These are phyloP conservation scores for Mesorhabditis spiculigera DNA, from an alignment of 2,888 invertebrate species.

Conservation along the genomic window DNA sequence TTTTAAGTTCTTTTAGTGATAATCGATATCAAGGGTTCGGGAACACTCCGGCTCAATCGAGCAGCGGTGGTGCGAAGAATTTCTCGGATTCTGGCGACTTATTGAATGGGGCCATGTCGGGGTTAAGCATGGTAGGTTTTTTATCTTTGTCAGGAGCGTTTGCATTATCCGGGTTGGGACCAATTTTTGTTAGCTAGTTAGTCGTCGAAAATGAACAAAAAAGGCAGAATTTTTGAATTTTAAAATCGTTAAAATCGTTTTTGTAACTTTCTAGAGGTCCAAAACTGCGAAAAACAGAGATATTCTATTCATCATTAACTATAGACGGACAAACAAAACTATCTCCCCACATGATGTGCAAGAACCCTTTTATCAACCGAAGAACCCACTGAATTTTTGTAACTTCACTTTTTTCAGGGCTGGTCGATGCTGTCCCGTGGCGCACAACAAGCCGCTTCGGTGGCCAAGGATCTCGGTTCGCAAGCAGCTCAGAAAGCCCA, in stretches of 20 bases:
- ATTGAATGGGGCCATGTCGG: constrained; percentile 49
- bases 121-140: constrained; percentile 42
- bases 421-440: constrained; percentile 54
- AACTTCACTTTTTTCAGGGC: constrained; percentile 30
- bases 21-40: constrained; percentile 55
- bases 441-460: constrained; percentile 49
- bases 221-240: no score
- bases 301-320: background rate
- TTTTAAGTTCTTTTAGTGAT: constrained; percentile 17
- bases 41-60: constrained; percentile 36
- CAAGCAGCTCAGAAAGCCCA: constrained; percentile 53
- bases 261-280: no score
- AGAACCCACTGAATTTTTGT: no score
- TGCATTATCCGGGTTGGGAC: no score
- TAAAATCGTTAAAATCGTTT: no score
- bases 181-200: background rate
- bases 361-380: background rate
- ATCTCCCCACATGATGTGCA: background rate
- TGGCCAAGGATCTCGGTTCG: constrained; percentile 52
- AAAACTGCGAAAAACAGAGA: no score
- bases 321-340: background rate
- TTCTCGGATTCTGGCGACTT: constrained; percentile 37
- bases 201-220: no score
- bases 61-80: constrained; percentile 7
- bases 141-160: background rate